phyloP scores from a whole-genome alignment of 2,797 vertebrate genomes.

The Muscicapa comitata region DNA sequence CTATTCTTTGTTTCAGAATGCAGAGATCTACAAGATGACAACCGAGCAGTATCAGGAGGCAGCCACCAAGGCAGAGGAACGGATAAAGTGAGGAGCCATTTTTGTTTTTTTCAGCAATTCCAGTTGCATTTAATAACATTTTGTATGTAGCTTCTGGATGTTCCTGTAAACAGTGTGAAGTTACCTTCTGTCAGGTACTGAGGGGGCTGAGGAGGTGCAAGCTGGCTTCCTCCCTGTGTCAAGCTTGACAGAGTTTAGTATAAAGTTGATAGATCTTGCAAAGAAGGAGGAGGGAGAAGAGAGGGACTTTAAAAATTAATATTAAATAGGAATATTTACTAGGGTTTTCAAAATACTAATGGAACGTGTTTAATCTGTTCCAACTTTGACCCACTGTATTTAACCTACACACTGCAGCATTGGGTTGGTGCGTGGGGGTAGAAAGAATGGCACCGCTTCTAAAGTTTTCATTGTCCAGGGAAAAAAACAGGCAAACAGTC shows the following conservation, averaged over 20 bases:
- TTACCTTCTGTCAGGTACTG: not conserved
- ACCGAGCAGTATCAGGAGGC: conserved; percentile 86
- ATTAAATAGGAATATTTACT: not conserved
- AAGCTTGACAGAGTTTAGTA: not conserved
- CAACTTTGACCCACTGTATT: not conserved
- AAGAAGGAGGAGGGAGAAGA: not conserved
- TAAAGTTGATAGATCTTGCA: not conserved
- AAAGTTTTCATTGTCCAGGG: not conserved
- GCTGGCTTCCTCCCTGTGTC: not conserved
- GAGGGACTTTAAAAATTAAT: not conserved
- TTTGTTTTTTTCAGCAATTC: conserved; percentile 7
- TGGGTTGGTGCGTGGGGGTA: not conserved
- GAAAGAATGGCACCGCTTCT: not conserved
- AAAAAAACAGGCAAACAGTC: not conserved
- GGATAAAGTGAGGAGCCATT: conserved; percentile 81
- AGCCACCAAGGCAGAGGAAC: conserved; percentile 81
- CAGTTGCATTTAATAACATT: not conserved
- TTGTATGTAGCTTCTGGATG: not conserved
- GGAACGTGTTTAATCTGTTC: not conserved
- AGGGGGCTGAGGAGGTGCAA: not conserved
- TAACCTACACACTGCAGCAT: fast-evolving
- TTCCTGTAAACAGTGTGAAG: not conserved
- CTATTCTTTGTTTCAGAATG: conserved; percentile 79
- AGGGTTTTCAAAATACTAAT: not conserved
- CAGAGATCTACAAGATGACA: conserved; percentile 86